Evolutionary conservation across 2,113 vertebrate genomes (phyloP).

Genomic region (Oreamnos americanus): DNA sequence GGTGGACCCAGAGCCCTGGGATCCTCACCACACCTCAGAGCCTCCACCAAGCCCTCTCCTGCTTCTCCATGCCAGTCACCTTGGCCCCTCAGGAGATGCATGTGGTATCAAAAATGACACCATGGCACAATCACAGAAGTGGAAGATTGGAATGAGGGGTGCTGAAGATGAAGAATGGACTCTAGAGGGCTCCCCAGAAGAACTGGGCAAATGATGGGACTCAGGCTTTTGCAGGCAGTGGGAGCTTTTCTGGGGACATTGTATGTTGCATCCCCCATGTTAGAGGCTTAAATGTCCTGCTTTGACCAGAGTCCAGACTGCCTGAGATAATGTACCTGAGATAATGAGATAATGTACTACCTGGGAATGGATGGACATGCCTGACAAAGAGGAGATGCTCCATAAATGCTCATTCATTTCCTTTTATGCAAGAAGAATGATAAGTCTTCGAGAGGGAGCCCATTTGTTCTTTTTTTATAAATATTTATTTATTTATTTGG

Average conservation of each 20-base stretch:
- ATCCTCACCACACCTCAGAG: accelerated
- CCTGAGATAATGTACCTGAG: neutral
- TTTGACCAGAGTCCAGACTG: neutral
- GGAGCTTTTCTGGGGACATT: neutral
- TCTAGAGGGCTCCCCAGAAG: neutral
- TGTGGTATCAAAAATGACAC: neutral
- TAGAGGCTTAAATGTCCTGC: neutral
- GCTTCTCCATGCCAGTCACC: neutral
- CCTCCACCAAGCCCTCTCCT: neutral
- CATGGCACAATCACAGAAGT: accelerated
- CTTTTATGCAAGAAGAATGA: neutral
- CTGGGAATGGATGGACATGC: neutral
- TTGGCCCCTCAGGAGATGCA: too few species aligned
- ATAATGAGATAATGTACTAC: neutral
- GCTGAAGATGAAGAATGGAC: too few species aligned
- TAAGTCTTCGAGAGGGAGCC: neutral
- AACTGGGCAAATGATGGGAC: neutral
- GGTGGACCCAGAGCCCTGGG: neutral
- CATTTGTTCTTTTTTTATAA: neutral
- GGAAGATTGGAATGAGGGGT: neutral
- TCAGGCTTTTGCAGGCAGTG: accelerated
- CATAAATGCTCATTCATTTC: neutral
- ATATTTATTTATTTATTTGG: neutral
- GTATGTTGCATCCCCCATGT: accelerated
- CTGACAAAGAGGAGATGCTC: neutral